Percentiles rank a stretch among this genome's conserved stretches.
These are phyloP conservation scores for Tachystola acroxantha DNA, from an alignment of 2,888 invertebrate species.

Conservation along the genomic window DNA sequence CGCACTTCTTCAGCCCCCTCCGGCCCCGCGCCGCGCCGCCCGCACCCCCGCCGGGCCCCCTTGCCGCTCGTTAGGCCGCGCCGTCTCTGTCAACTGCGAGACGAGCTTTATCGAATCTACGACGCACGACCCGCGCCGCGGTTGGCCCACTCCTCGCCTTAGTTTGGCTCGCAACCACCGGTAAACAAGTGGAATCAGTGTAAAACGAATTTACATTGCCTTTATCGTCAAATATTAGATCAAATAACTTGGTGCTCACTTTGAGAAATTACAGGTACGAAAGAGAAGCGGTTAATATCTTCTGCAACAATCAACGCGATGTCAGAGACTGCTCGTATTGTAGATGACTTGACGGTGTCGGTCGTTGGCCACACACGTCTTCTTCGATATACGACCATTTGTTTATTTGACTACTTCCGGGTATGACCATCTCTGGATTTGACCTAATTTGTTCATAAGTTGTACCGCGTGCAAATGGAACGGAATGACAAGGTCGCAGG, in stretches of 20 bases:
- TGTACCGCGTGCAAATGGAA: too few species aligned
- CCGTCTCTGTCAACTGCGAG: conserved; percentile 75
- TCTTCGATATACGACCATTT: too few species aligned
- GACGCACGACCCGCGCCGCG: conserved; percentile 72
- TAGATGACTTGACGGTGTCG: too few species aligned
- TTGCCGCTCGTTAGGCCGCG: conserved; percentile 68
- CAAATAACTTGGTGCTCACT: too few species aligned
- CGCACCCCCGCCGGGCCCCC: conserved; percentile 32
- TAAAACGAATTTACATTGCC: conserved; percentile 61
- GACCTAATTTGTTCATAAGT: too few species aligned
- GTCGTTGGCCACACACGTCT: too few species aligned
- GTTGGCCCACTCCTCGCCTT: conserved; percentile 69
- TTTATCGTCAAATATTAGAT: conserved; percentile 44
- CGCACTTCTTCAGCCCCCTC: conserved; percentile 72
- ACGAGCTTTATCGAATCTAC: conserved; percentile 77
- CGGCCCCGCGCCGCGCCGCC: conserved; percentile 15
- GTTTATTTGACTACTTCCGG: too few species aligned
- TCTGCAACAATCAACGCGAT: neutral
- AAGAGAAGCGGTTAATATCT: neutral
- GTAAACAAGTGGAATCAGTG: conserved; percentile 74
- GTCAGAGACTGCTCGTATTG: conserved; percentile 28
- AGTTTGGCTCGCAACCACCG: conserved; percentile 67
- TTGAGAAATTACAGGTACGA: too few species aligned
- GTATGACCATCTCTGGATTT: too few species aligned
- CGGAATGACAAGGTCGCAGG: too few species aligned